These are phyloP conservation scores for Carapus acus DNA, from an alignment of 2,797 vertebrate genomes.

Conservation along the genomic window DNA sequence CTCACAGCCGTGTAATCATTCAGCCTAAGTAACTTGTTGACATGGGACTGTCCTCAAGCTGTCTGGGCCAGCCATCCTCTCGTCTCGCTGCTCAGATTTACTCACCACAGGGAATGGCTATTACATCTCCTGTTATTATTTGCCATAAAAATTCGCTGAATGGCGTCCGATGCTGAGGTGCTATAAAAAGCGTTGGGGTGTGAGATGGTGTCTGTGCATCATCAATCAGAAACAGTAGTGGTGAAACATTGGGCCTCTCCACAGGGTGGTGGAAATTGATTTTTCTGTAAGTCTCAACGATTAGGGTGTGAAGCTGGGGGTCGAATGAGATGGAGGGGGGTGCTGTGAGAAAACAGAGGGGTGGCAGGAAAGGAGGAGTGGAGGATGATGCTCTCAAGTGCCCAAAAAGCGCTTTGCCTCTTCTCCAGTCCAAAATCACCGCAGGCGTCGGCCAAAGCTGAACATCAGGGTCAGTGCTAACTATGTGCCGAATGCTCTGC, in stretches of 20 bases:
- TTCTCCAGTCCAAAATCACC: slow-evolving; percentile 14
- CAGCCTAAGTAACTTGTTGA: slow-evolving; percentile 69
- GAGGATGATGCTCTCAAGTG: slow-evolving; percentile 30
- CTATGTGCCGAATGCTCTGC: too few species aligned
- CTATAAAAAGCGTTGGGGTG: slow-evolving; percentile 68
- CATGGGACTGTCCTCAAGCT: slow-evolving; percentile 59
- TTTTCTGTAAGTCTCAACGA: slow-evolving; percentile 67
- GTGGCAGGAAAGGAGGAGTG: slow-evolving; percentile 15
- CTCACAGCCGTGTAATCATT: slow-evolving; percentile 48
- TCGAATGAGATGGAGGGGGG: slow-evolving; percentile 2
- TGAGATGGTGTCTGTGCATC: slow-evolving; percentile 63
- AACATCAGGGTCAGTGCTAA: neutral
- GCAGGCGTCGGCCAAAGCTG: neutral
- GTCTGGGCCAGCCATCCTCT: slow-evolving; percentile 52
- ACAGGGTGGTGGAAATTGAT: slow-evolving; percentile 65
- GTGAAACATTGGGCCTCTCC: slow-evolving; percentile 60
- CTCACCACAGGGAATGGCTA: slow-evolving; percentile 56
- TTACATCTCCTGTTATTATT: slow-evolving; percentile 73
- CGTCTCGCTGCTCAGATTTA: slow-evolving; percentile 64
- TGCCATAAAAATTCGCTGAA: slow-evolving; percentile 68
- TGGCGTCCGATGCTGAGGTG: slow-evolving; percentile 56
- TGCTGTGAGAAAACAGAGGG: slow-evolving; percentile 4
- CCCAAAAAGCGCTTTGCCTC: slow-evolving; percentile 17
- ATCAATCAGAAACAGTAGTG: slow-evolving; percentile 70
- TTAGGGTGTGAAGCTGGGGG: slow-evolving; percentile 60